Percentiles rank a stretch among this genome's conserved stretches.
phyloP scores from a whole-genome alignment of 2,113 vertebrate species.

The Vulpes lagopus region DNA sequence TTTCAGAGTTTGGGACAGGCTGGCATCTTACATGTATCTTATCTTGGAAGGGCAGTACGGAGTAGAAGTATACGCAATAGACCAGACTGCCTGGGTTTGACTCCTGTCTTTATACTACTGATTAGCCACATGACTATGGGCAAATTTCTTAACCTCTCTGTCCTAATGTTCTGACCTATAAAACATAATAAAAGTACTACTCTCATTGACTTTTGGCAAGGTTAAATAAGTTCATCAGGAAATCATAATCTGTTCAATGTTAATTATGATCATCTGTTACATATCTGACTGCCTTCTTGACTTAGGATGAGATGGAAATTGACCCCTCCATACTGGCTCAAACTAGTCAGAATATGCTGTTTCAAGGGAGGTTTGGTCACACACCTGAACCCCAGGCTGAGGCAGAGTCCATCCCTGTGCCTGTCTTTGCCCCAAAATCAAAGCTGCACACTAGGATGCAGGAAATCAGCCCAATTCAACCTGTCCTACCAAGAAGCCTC shows the following conservation, averaged over 20 bases:
- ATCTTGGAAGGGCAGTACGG: not conserved
- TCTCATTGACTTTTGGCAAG: not conserved
- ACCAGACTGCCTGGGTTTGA: not conserved
- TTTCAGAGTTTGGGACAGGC: not conserved
- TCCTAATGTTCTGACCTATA: not conserved
- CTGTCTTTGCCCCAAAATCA: not conserved
- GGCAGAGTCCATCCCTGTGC: not conserved
- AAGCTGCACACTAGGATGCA: not conserved
- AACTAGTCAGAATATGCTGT: not conserved
- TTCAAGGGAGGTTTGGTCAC: not conserved
- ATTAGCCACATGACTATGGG: not conserved
- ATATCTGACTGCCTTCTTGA: not conserved
- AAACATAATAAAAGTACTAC: not conserved
- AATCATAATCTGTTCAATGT: not conserved
- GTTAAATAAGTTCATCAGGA: not conserved
- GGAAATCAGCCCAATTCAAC: not conserved
- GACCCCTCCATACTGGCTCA: not conserved
- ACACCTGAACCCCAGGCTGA: not conserved
- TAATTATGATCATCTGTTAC: not conserved
- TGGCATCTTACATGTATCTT: not conserved
- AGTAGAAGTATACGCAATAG: not conserved
- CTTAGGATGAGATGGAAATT: not conserved
- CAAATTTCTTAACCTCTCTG: not conserved
- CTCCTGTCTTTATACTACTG: not conserved
- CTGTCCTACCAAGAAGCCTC: not conserved